Base-by-base conservation (phyloP, 2,113 vertebrate species). In the Dromiciops gliroides region DNA sequence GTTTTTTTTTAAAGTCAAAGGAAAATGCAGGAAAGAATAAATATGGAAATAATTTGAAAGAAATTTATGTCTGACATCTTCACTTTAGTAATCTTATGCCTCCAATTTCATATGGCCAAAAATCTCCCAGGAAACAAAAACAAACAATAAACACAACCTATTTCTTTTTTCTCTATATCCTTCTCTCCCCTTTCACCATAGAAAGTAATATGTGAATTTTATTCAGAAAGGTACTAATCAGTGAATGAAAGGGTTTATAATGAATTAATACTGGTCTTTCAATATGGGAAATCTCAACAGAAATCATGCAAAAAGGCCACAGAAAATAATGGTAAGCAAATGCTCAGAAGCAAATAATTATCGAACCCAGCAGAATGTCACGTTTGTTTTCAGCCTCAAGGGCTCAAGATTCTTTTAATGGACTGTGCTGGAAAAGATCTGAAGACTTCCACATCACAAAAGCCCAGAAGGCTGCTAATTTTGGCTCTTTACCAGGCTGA, bases 291-390 rank as follows among this genome's bases (percentile, higher is more conserved):
- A 90, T 95, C 95, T 94, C 92, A 95, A 75, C 48, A 90, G 48
- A 96, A 95, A 96, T 95, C 90, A 48, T 97, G 94, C 90, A 94
- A 96, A 94, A 31, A 53, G 83, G 51, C 25, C 75, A 91, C 50
- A 95, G 91, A 92, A 97, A 96, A 96, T 96, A 98, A 96, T 96
- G 90, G 89, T 93, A 96, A 96, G 95, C 96, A 97, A 97, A 98
- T 97, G 98, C 91, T 96, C 88, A 95, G 93, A 95, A 96, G 92
- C 91, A 97, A 97, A 91, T 93, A 88, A 95, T 97, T 96, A 94
- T 94, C n/a, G 90, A 96, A 94, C 91, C 2, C 56, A 94, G 89
- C 49, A 95, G 60, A 95, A 95, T 93, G 93, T 97, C 94, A 95
- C 89, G 0, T 95, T 96, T 96, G 95, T 96, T 96, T 96, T 94